Conservation (phyloP, 2,797 vertebrate species). For the Mastacembelus armatus region DNA sequence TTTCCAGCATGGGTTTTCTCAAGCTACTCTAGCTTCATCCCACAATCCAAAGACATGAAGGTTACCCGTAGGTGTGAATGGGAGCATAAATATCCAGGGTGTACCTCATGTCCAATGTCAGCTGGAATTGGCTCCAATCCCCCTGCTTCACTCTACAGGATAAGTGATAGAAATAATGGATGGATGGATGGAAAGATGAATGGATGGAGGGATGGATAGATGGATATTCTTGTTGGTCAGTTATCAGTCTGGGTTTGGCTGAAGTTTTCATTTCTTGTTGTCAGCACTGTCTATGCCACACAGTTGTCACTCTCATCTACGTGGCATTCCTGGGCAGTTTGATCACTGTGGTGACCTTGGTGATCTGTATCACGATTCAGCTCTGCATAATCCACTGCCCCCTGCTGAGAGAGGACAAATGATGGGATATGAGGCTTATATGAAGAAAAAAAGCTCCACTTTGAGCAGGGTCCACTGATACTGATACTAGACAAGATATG, state of each 20-base stretch:
- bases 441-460: slow-evolving; percentile 1
- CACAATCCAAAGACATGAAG: too few species aligned
- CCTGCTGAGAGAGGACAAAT: slow-evolving; percentile 51
- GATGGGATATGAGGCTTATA: not conserved
- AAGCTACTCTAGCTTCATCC: too few species aligned
- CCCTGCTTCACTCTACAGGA: too few species aligned
- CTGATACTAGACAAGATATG: not conserved
- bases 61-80: too few species aligned
- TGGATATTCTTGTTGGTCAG: slow-evolving; percentile 35
- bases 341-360: slow-evolving; percentile 24
- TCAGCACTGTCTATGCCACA: slow-evolving; percentile 1
- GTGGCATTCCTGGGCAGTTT: slow-evolving; percentile 16
- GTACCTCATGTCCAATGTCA: too few species aligned
- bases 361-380: slow-evolving; percentile 67
- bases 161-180: too few species aligned
- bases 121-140: too few species aligned
- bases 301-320: slow-evolving; percentile 19
- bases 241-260: slow-evolving; percentile 16
- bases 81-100: too few species aligned
- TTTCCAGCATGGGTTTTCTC: too few species aligned
- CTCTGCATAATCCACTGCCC: slow-evolving; percentile 78
- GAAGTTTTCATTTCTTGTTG: slow-evolving; percentile 21
- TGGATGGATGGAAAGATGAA: too few species aligned
- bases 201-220: too few species aligned
- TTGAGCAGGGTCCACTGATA: not conserved